A percentile compares a stretch with the other conserved stretches of the same genome.
Evolutionary conservation across 2,797 vertebrate genomes (phyloP).

Genomic region (Mus spretus): DNA sequence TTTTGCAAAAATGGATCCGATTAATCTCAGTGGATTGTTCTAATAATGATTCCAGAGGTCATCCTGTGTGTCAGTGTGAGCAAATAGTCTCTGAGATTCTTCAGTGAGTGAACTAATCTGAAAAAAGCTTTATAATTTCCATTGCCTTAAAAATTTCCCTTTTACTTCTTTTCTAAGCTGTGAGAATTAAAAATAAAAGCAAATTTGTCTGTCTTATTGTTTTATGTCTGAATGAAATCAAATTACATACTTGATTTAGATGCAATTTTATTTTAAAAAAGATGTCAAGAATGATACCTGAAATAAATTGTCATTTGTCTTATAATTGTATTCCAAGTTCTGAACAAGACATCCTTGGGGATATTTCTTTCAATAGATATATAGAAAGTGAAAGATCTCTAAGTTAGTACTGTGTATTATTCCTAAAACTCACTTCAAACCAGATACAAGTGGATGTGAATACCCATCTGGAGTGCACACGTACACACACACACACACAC

Average conservation of each 20-base stretch:
- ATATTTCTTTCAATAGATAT: background rate
- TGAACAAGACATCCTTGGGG: background rate
- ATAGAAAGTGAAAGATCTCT: background rate
- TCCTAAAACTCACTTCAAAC: constrained; percentile 3
- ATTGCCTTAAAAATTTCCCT: background rate
- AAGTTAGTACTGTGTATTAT: background rate
- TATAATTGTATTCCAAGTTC: constrained; percentile 32
- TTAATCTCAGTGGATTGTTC: background rate
- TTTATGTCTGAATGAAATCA: background rate
- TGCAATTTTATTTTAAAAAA: background rate
- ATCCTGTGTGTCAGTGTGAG: background rate
- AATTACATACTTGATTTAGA: constrained; percentile 15
- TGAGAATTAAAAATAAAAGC: constrained; percentile 45
- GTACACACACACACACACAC: background rate
- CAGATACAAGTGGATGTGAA: background rate
- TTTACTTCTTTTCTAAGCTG: background rate
- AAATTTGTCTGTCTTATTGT: background rate
- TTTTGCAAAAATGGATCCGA: background rate
- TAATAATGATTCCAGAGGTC: background rate
- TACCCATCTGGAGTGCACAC: background rate
- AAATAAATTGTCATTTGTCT: constrained; percentile 38
- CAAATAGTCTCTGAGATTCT: background rate
- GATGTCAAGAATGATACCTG: background rate
- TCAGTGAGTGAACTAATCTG: background rate
- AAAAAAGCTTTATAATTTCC: background rate